Conservation (phyloP, 1,140 invertebrate genomes). For the Zaprionus nigranus region DNA sequence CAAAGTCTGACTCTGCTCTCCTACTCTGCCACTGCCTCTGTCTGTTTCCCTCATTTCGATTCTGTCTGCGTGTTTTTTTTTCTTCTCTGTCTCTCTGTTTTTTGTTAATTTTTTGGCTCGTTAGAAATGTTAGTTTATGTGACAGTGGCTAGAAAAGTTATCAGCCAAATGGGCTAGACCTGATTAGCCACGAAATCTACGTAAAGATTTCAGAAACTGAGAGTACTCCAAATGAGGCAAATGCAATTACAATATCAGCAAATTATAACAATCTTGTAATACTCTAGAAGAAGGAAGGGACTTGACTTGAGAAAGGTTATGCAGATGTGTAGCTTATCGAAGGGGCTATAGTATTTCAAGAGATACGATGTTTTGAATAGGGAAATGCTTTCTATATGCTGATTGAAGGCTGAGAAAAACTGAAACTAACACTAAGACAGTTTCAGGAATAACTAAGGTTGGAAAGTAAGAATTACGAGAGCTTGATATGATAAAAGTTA, state of each 20-base stretch:
- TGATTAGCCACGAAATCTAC: slow-evolving; percentile 22
- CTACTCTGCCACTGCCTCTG: slow-evolving; percentile 4
- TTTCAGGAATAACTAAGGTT: not conserved
- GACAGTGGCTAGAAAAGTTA: slow-evolving; percentile 39
- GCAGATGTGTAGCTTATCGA: not conserved
- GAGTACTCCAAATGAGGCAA: not conserved
- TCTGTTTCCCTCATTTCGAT: not conserved
- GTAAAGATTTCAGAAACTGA: slow-evolving; percentile 7
- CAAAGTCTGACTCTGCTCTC: too few relatives aligned
- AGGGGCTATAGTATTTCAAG: not conserved
- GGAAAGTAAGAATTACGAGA: too few relatives aligned
- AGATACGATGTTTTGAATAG: too few relatives aligned
- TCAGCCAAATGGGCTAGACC: slow-evolving; percentile 28
- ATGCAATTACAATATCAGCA: not conserved
- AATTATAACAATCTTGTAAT: not conserved
- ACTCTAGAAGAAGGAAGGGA: not conserved
- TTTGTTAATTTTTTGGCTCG: slow-evolving; percentile 60
- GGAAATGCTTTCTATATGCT: too few relatives aligned
- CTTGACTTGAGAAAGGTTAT: not conserved
- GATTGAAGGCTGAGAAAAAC: too few relatives aligned
- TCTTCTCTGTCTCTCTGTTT: slow-evolving; percentile 5
- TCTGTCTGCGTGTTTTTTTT: slow-evolving; percentile 14
- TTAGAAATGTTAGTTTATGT: slow-evolving; percentile 59
- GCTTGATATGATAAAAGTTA: too few relatives aligned
- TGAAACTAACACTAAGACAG: not conserved